A percentile compares a stretch with the other conserved stretches of the same genome.
Evolutionary conservation across 1,140 invertebrate genomes (phyloP).

Genomic region (Hycleus cichorii): DNA sequence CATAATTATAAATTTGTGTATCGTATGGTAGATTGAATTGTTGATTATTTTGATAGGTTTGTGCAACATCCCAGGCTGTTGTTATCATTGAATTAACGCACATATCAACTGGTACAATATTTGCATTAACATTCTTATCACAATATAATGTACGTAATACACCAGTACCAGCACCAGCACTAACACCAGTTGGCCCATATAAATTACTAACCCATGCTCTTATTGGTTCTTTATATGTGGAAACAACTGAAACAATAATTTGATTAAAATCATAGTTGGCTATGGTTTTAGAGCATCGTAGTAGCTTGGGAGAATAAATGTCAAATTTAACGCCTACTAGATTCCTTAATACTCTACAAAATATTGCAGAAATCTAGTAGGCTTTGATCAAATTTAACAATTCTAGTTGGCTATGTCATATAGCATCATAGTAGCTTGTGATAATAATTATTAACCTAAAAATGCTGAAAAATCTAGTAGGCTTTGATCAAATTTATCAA

Average conservation of each 20-base stretch:
- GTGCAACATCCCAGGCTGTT: slow-evolving; percentile 46
- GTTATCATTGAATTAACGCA: slow-evolving; percentile 76
- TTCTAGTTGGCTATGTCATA: no score
- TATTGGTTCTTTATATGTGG: slow-evolving; percentile 69
- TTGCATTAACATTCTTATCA: slow-evolving; percentile 54
- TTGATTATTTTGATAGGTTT: slow-evolving; percentile 13
- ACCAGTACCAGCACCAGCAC: slow-evolving; percentile 52
- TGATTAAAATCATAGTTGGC: no score
- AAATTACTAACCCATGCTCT: slow-evolving; percentile 85
- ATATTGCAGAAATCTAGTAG: no score
- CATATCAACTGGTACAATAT: slow-evolving; percentile 82
- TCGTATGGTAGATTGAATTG: slow-evolving; percentile 25
- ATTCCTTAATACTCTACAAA: no score
- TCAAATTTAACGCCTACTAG: no score
- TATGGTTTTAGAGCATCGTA: no score
- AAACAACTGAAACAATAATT: slow-evolving; percentile 57
- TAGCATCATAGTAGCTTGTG: no score
- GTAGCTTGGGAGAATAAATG: no score
- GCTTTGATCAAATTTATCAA: no score
- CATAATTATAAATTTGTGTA: slow-evolving; percentile 62
- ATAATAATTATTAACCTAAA: no score
- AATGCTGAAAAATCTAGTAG: no score
- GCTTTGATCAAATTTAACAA: no score
- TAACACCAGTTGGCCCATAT: slow-evolving; percentile 75
- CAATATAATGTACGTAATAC: slow-evolving; percentile 64